phyloP scores from a whole-genome alignment of 1,140 invertebrate genomes.

The Choristoneura fumiferana region DNA sequence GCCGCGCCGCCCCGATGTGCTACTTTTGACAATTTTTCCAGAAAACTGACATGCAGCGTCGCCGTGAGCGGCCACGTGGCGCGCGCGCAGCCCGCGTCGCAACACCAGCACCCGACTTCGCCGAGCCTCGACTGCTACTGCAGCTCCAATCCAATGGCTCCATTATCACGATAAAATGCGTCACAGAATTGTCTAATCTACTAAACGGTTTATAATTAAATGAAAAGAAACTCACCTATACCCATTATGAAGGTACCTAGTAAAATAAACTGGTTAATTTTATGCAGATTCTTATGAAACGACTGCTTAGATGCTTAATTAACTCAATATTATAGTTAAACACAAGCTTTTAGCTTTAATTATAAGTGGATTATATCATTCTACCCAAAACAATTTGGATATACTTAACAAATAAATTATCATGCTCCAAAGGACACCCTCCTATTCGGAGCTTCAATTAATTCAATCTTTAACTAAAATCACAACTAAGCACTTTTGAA shows the following conservation, averaged over 20 bases:
- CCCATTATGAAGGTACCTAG: no score
- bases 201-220: no score
- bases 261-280: no score
- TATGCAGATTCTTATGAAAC: no score
- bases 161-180: conserved; percentile 14
- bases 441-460: neutral
- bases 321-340: no score
- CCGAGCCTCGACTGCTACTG: neutral
- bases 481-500: neutral
- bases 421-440: conserved; percentile 8
- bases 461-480: neutral
- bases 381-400: neutral
- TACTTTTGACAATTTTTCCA: conserved; percentile 76
- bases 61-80: conserved; percentile 46
- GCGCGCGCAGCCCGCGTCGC: no score
- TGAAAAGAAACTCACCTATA: no score
- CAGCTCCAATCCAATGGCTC: conserved; percentile 21
- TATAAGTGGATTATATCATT: no score
- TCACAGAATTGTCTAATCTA: conserved; percentile 1
- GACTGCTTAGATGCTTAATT: no score
- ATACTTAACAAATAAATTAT: conserved; percentile 4
- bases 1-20: conserved; percentile 52
- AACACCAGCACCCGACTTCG: conserved; percentile 62
- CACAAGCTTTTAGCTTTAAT: no score
- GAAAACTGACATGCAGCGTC: conserved; percentile 72